Base-by-base conservation (phyloP, 23 tunicate genomes). In the Diplosoma virens region DNA sequence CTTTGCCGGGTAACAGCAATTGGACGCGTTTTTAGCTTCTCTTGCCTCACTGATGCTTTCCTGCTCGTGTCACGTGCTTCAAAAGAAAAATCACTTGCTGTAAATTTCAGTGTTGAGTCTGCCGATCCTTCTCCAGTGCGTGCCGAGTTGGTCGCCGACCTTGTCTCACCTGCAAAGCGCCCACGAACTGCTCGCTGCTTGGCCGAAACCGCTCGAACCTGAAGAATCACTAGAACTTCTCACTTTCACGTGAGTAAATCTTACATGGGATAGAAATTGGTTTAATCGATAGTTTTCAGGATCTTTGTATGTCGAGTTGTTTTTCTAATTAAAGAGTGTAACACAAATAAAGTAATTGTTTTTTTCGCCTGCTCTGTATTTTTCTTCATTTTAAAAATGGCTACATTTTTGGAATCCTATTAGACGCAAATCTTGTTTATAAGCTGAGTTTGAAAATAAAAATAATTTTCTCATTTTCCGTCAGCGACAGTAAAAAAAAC, bases 141-240 rank as follows among this genome's bases (percentile, higher is more conserved):
- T 81, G 3, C 90, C 90, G 27, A 23, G 59, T 1, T 90, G 97
- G 97, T 74, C 90, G n/a, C 90, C 90, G 6, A 25, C 47, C 24
- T 37, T 76, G 17, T 18, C 30, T 4, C 82, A 90, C 67, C 60
- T 73, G 23, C 29, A 31, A 25, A 78, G 78, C 2, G 86, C 84
- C 0, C 68, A 90, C 37, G 81, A 75, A 25, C 75, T 90, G 14
- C 47, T 90, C 22, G 64, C 73, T 36, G 33, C 77, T 0, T 80
- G 85, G 85, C 85, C 87, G 0, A 37, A 67, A 37, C 36, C 63
- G 5, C 79, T 71, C 2, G 77, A 75, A 34, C 97, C 97, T 7
- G 88, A 79, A 25, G 90, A 90, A 59, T 82, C 97, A 0, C 79
- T 90, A 9, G 90, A 68, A 34, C 81, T 90, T 0, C 78, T 84